Conservation (phyloP, 2,113 vertebrate genomes). For the Mormyrus lacerda region DNA sequence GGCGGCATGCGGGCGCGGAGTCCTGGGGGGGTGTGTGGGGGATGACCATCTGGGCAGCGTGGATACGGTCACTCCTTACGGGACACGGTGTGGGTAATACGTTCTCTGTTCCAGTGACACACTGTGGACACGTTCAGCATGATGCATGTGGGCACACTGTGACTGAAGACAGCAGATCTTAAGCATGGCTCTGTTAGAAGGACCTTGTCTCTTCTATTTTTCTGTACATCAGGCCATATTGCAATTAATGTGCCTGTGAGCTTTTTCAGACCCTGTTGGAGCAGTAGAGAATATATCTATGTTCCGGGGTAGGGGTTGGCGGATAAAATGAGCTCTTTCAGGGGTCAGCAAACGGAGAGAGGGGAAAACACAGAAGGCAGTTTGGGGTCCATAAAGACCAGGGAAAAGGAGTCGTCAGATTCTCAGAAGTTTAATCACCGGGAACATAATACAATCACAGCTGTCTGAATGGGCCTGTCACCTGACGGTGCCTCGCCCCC, state of each 20-base stretch:
- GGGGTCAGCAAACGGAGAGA: background rate
- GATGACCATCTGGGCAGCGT: slow-evolving; percentile 9
- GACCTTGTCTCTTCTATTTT: background rate
- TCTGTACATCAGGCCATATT: background rate
- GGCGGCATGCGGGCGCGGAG: background rate
- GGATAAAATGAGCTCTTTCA: background rate
- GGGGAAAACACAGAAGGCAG: background rate
- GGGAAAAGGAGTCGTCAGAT: background rate
- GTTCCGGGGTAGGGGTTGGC: background rate
- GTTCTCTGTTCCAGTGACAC: background rate
- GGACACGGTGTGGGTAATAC: background rate
- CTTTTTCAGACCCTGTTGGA: background rate
- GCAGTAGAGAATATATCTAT: background rate
- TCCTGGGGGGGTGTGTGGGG: background rate
- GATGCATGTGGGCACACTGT: background rate
- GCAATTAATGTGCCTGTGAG: background rate
- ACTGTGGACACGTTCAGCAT: background rate
- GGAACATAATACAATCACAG: background rate
- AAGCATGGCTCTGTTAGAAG: background rate
- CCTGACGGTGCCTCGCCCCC: background rate
- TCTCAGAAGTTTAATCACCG: background rate
- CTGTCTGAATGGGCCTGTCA: background rate
- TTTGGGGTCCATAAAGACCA: background rate
- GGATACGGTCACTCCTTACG: background rate
- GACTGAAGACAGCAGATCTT: background rate